These are phyloP conservation scores for Archegozetes longisetosus DNA, from an alignment of 1,140 invertebrate genomes.

Conservation along the genomic window DNA sequence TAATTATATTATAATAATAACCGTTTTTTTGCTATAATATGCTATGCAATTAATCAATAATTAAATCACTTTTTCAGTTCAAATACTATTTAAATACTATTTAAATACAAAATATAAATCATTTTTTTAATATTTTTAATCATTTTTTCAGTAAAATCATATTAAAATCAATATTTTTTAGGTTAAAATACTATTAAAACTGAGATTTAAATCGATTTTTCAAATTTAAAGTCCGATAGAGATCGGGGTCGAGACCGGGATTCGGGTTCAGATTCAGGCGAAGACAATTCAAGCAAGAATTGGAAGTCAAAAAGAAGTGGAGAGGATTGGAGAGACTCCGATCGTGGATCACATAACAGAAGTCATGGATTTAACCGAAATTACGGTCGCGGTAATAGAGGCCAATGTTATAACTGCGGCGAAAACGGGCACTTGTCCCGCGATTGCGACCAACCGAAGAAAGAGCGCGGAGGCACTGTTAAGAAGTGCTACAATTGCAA, in stretches of 20 bases:
- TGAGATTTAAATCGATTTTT: too few relatives aligned
- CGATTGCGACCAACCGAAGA: slow-evolving; percentile 7
- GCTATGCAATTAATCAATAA: too few relatives aligned
- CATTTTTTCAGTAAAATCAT: too few relatives aligned
- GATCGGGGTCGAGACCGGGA: background rate
- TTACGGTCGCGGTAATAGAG: background rate
- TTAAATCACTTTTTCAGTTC: too few relatives aligned
- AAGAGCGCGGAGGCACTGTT: background rate
- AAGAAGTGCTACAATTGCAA: slow-evolving; percentile 11
- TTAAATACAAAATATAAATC: too few relatives aligned
- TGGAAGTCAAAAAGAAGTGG: background rate
- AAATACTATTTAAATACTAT: too few relatives aligned
- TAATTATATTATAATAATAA: too few relatives aligned
- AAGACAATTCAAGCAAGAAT: background rate
- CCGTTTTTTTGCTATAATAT: too few relatives aligned
- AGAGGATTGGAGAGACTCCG: background rate
- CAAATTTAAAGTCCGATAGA: too few relatives aligned
- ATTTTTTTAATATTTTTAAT: too few relatives aligned
- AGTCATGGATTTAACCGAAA: background rate
- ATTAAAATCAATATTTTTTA: too few relatives aligned
- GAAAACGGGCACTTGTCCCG: slow-evolving; percentile 3
- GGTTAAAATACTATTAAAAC: too few relatives aligned
- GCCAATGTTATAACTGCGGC: slow-evolving; percentile 11
- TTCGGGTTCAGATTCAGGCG: background rate
- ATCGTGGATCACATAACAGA: background rate